phyloP scores from a whole-genome alignment of 2,113 vertebrate genomes.

The Camarhynchus parvulus region DNA sequence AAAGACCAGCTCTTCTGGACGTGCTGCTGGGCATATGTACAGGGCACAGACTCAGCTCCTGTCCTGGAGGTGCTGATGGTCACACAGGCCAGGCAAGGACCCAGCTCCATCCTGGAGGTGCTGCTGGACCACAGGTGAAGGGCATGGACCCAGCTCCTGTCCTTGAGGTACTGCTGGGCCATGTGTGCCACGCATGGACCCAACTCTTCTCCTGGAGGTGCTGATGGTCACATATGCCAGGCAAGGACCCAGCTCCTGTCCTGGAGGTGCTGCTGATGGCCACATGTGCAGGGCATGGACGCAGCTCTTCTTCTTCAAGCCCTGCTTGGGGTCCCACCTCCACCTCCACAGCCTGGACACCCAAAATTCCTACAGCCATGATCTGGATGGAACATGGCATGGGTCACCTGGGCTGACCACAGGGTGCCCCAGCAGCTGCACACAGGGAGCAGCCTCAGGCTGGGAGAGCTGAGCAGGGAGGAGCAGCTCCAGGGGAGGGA shows the following conservation, averaged over 20 bases:
- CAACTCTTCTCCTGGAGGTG: no score
- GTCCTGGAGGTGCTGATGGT: no score
- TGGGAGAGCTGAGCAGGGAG: neutral
- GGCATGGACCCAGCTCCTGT: no score
- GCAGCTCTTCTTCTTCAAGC: neutral
- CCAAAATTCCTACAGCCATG: accelerated
- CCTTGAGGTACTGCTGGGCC: no score
- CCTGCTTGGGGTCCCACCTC: neutral
- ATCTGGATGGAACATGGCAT: accelerated
- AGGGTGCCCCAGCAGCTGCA: neutral
- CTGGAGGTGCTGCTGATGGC: neutral
- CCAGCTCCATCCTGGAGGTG: no score
- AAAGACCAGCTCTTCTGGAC: no score
- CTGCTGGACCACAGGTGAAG: no score
- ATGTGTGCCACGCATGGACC: no score
- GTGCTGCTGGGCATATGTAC: no score
- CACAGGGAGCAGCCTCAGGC: accelerated
- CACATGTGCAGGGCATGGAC: neutral
- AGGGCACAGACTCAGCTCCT: no score
- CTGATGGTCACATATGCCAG: no score
- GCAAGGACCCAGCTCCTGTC: neutral
- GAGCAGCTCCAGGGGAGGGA: neutral
- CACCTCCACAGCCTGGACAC: neutral
- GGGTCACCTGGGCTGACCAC: neutral
- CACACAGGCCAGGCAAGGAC: no score